Conservation (phyloP, 2,113 vertebrate genomes). For the Aleadryas rufinucha region DNA sequence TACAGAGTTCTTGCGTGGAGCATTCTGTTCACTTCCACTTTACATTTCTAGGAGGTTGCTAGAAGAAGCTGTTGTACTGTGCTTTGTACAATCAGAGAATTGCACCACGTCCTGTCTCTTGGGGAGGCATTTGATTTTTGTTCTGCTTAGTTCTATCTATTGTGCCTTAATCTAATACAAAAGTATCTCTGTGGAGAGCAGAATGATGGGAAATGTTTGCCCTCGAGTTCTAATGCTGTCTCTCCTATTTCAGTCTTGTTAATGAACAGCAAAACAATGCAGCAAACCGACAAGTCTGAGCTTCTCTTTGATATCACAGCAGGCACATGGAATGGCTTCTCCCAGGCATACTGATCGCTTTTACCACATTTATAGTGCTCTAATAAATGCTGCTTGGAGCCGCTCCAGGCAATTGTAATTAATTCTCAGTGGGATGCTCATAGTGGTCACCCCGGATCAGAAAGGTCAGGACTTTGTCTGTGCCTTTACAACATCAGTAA, state of each 20-base stretch:
- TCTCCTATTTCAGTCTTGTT: slow-evolving; percentile 21
- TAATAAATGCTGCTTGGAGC: slow-evolving; percentile 41
- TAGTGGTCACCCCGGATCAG: slow-evolving; percentile 43
- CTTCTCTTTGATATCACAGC: slow-evolving; percentile 1
- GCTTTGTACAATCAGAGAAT: background rate
- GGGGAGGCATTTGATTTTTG: background rate
- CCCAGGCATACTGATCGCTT: background rate
- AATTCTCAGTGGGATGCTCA: slow-evolving; percentile 58
- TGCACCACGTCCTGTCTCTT: background rate
- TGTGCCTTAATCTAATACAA: background rate
- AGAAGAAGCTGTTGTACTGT: background rate
- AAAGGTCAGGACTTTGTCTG: slow-evolving; percentile 55
- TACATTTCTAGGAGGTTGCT: background rate
- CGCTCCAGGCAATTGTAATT: slow-evolving; percentile 49
- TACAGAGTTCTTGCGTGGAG: background rate
- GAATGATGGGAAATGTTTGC: slow-evolving; percentile 18
- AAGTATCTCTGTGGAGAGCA: background rate
- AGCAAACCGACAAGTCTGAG: slow-evolving; percentile 8
- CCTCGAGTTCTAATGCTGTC: slow-evolving; percentile 1
- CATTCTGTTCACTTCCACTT: background rate
- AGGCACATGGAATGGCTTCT: slow-evolving; percentile 9
- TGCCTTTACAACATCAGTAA: slow-evolving; percentile 59
- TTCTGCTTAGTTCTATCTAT: background rate
- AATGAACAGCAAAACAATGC: slow-evolving; percentile 39
- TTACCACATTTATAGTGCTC: slow-evolving; percentile 38